phyloP scores from a whole-genome alignment of 1,140 invertebrate genomes.

The Halictus rubicundus region DNA sequence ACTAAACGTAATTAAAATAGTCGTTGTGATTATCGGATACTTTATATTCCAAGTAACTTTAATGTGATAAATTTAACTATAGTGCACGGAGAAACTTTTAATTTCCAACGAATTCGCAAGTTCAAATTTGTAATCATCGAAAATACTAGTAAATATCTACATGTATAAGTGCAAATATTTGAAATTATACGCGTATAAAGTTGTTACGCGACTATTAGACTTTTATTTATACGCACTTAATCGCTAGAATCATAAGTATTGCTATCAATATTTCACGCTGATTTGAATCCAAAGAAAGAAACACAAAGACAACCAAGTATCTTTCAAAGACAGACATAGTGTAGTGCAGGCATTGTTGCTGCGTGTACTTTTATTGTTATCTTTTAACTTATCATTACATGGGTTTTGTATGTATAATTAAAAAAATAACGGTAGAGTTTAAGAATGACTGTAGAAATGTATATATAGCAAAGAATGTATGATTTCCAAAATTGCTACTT shows the following conservation, averaged over 20 bases:
- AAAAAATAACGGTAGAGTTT: conserved; percentile 60
- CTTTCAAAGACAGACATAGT: not conserved
- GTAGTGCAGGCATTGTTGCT: conserved; percentile 47
- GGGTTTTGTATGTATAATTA: conserved; percentile 48
- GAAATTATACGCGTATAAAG: not conserved
- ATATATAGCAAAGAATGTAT: conserved; percentile 56
- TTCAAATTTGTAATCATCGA: conserved; percentile 14
- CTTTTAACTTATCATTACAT: conserved; percentile 44
- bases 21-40: not conserved
- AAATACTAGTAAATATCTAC: not conserved
- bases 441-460: conserved; percentile 57
- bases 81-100: not conserved
- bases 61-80: conserved; percentile 16
- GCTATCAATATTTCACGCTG: not conserved
- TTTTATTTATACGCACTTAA: not conserved
- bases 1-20: not conserved
- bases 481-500: conserved; percentile 45
- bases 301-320: not conserved
- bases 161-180: no score
- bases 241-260: not conserved
- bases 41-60: not conserved
- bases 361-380: conserved; percentile 47
- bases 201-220: not conserved
- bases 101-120: not conserved
- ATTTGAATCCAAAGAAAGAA: not conserved